A percentile compares a stretch with the other conserved stretches of the same genome.
These are phyloP conservation scores for Neomonachus schauinslandi DNA, from an alignment of 2,113 vertebrate species.

Conservation along the genomic window DNA sequence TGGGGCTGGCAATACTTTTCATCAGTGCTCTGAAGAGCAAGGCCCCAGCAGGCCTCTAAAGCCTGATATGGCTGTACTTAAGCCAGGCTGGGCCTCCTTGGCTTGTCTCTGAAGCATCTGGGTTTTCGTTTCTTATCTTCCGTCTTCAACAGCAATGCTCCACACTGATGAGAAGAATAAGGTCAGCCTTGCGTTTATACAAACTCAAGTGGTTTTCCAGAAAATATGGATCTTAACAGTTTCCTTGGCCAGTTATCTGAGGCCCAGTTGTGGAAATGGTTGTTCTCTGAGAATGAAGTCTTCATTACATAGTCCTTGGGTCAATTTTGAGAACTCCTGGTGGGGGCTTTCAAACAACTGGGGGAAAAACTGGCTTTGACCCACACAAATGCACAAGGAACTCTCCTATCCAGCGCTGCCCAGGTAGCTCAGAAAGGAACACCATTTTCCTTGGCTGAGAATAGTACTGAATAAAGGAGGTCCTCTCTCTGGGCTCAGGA, in stretches of 20 bases:
- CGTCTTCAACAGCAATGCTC: background rate
- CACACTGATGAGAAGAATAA: background rate
- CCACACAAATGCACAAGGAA: background rate
- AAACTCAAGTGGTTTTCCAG: background rate
- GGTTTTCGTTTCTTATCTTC: background rate
- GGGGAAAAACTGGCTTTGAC: background rate
- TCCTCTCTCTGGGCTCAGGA: background rate
- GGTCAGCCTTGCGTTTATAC: background rate
- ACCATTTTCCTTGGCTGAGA: background rate
- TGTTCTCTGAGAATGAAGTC: background rate
- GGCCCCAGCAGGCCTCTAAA: background rate
- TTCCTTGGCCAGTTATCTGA: background rate
- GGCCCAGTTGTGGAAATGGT: background rate
- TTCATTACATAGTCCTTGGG: background rate
- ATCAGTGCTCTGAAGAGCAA: background rate
- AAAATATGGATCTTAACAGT: background rate
- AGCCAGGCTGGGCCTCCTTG: background rate
- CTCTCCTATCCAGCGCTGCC: background rate
- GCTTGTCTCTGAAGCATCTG: background rate
- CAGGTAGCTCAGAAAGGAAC: background rate
- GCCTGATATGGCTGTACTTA: rapidly evolving
- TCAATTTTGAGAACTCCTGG: background rate
- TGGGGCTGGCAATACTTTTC: background rate
- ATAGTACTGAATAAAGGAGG: background rate
- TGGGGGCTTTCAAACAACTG: background rate